Base-by-base conservation (phyloP, 2,797 vertebrate genomes). In the Fratercula arctica region DNA sequence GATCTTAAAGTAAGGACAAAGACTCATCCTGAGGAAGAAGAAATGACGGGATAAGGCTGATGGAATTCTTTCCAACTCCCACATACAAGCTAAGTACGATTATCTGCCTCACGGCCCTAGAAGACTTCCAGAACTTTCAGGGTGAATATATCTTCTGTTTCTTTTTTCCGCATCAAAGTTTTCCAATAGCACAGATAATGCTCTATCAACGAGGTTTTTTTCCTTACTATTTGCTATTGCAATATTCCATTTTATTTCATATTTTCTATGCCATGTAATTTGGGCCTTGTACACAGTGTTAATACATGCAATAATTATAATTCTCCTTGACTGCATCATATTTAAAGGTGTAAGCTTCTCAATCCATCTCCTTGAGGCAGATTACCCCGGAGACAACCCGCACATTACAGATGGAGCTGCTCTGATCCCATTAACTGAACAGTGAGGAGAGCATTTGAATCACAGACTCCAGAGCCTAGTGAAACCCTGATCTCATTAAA, bases 271-370 rank as follows among this genome's bases (percentile, higher is more conserved):
- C 87, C 76, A 82, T 92, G 94, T 96, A 95, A 96, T 96, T 95
- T 96, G 60, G 89, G 93, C 80, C 90, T 90, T 91, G 87, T 94
- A 93, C 90, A 93, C 75, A 77, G 72, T 93, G 85, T 92, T 97
- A 96, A 97, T 96, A 94, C 96, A 97, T 97, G 92, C 96, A 96
- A 97, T 97, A 97, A 97, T 97, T 97, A 97, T 97, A 96, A 97
- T 97, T 97, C 96, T 96, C 95, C 97, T 97, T 97, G 93, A 96
- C 96, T 97, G 97, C 93, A 96, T 97, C 95, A 97, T 97, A 96
- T 96, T 97, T 97, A 97, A 97, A 97, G 96, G 94, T 97, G 95
- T 96, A 97, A 96, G 96, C 94, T 95, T 93, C 96, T 96, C 95
- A 96, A 73, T 94, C 94, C 92, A 89, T 95, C 97, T 97, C 96